Conservation (phyloP, 2,113 vertebrate species). For the Aspidoscelis tigris region DNA sequence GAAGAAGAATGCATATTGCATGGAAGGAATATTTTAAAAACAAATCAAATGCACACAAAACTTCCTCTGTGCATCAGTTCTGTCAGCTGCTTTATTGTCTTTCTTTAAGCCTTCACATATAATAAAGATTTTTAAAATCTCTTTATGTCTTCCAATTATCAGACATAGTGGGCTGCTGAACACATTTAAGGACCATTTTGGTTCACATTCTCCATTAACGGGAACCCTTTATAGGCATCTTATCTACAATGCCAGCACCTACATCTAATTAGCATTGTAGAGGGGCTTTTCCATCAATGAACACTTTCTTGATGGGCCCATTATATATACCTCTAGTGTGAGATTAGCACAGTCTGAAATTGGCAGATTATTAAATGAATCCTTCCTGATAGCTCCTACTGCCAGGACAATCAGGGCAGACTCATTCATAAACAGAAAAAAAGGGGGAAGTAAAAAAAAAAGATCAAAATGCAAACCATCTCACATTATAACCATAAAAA, state of each 20-base stretch:
- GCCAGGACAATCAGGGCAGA: neutral
- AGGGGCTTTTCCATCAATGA: neutral
- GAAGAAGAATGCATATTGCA: neutral
- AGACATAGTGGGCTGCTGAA: neutral
- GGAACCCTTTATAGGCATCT: neutral
- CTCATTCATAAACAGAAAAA: neutral
- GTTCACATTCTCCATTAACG: neutral
- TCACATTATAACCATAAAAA: neutral
- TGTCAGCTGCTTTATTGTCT: slow-evolving; percentile 5
- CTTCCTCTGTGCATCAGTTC: neutral
- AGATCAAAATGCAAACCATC: neutral
- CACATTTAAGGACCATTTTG: slow-evolving; percentile 23
- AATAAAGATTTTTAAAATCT: slow-evolving; percentile 1
- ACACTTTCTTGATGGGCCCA: neutral
- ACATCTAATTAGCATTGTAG: neutral
- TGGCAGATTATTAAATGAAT: neutral
- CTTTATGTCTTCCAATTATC: slow-evolving; percentile 3
- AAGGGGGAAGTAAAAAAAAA: neutral
- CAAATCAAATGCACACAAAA: neutral
- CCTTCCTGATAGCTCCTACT: neutral
- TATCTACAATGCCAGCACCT: neutral
- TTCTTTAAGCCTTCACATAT: slow-evolving; percentile 15
- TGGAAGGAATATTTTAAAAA: neutral
- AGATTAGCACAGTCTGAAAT: neutral
- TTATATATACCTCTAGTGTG: slow-evolving; percentile 20